Percentiles rank a stretch among this genome's conserved stretches.
Conservation (phyloP, 30 jellyfish, hydroid and myxozoan species). For the Cassiopea andromeda region DNA sequence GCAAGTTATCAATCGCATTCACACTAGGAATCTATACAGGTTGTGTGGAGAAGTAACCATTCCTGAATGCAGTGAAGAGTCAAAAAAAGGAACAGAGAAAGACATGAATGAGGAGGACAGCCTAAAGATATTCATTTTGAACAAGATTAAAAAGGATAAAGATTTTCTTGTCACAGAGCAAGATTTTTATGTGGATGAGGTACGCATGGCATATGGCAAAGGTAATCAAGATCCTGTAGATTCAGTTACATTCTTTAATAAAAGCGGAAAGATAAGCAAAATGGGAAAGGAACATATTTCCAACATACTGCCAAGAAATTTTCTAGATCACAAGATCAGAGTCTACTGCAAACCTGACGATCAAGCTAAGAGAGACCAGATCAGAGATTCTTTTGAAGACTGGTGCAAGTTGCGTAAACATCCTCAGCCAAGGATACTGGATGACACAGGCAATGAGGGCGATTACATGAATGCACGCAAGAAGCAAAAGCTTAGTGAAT, state of each 20-base stretch:
- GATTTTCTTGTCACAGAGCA: constrained; percentile 52
- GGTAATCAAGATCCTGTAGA: constrained; percentile 49
- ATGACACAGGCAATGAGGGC: no score
- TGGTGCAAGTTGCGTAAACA: no score
- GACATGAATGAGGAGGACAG: no score
- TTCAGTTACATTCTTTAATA: constrained; percentile 42
- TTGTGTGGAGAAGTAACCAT: constrained; percentile 80
- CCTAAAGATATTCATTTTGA: no score
- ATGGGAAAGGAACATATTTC: constrained; percentile 64
- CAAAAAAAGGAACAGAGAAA: constrained; percentile 19
- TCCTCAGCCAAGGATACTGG: no score
- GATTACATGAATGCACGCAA: no score
- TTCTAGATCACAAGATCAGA: constrained; percentile 68
- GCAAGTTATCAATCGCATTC: constrained; percentile 29
- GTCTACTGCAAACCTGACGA: constrained; percentile 72
- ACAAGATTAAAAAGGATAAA: no score
- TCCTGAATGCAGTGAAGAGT: constrained; percentile 13
- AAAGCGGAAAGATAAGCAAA: constrained; percentile 47
- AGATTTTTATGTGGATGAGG: constrained; percentile 24
- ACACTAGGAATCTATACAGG: constrained; percentile 56
- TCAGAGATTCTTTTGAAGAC: no score
- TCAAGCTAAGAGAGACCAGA: no score
- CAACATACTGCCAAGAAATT: constrained; percentile 63
- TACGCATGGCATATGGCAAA: constrained; percentile 65
- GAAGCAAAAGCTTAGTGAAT: no score